These are phyloP conservation scores for Rugalucina vietnamica DNA, from an alignment of 2,888 invertebrate species.

Conservation along the genomic window DNA sequence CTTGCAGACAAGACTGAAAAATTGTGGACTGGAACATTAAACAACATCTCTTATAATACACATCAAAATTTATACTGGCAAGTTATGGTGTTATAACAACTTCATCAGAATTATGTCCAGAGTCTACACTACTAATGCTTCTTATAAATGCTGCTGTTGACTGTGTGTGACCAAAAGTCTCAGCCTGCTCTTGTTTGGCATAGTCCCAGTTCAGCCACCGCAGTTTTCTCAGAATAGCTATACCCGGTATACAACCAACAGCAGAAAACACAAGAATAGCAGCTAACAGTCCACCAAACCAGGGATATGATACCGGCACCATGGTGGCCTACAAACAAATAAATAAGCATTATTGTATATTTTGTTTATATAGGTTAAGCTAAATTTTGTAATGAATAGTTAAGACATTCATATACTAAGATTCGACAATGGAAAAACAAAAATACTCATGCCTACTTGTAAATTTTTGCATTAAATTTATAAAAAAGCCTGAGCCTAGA, in stretches of 20 bases:
- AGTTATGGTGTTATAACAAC: background rate
- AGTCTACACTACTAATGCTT: constrained; percentile 65
- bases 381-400: no score
- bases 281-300: constrained; percentile 70
- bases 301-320: constrained; percentile 64
- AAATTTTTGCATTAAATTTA: no score
- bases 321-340: constrained; percentile 49
- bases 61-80: no score
- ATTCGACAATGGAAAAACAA: no score
- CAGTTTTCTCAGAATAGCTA: constrained; percentile 70
- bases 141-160: constrained; percentile 72
- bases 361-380: no score
- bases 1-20: no score
- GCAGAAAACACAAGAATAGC: constrained; percentile 71
- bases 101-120: constrained; percentile 66
- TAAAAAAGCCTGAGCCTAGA: no score
- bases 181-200: constrained; percentile 70
- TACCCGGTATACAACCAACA: constrained; percentile 73
- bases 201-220: constrained; percentile 68
- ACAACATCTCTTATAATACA: no score
- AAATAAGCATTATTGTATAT: no score
- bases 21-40: no score
- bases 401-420: no score
- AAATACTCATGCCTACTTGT: no score
- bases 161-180: constrained; percentile 67